These are phyloP conservation scores for Oreocharis arfaki DNA, from an alignment of 2,113 vertebrate genomes.

Conservation along the genomic window DNA sequence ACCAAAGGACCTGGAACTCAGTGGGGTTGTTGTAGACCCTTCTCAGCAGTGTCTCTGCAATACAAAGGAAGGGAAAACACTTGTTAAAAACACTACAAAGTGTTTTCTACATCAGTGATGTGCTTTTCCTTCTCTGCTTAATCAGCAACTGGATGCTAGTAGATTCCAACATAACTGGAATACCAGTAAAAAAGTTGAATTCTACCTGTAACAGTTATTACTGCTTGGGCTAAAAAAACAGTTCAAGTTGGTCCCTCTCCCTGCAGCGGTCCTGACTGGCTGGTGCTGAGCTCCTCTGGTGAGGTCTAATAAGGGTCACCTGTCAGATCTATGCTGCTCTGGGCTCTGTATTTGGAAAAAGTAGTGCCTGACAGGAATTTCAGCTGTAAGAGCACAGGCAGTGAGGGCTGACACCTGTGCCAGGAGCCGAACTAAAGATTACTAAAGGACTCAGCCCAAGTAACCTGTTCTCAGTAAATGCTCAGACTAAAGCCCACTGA, in stretches of 20 bases:
- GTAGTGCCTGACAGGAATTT: neutral
- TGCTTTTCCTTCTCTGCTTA: neutral
- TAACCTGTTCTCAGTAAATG: neutral
- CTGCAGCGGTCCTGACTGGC: neutral
- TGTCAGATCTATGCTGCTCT: neutral
- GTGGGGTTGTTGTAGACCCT: neutral
- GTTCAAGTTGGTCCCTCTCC: neutral
- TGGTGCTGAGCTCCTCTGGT: neutral
- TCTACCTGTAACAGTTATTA: neutral
- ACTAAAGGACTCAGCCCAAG: neutral
- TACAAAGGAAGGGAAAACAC: neutral
- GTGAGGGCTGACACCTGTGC: neutral
- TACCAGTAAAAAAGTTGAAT: neutral
- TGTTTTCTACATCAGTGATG: neutral
- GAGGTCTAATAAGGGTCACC: neutral
- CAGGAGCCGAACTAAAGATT: neutral
- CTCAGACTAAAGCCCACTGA: neutral
- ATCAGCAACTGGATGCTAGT: neutral
- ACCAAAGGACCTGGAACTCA: neutral
- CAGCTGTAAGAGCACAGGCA: neutral
- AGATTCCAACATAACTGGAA: neutral
- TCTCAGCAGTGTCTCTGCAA: fast-evolving
- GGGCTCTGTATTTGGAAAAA: neutral
- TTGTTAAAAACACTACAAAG: neutral
- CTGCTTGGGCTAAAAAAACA: neutral